These are phyloP conservation scores for Galerucella calmariensis DNA, from an alignment of 2,888 invertebrate species.

Conservation along the genomic window DNA sequence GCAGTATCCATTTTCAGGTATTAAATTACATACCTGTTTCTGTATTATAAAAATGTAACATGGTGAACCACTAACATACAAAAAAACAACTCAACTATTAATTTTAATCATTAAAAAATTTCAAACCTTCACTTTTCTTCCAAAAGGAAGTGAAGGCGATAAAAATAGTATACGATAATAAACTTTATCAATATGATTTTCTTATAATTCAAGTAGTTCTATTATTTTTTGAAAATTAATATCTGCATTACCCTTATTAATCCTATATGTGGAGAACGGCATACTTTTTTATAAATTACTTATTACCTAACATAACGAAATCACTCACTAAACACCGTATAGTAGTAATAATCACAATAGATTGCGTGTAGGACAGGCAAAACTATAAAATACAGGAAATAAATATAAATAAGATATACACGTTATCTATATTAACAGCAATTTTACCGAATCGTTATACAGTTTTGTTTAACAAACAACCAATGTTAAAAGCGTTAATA, in stretches of 20 bases:
- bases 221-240: too few relatives aligned
- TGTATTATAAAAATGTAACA: slow-evolving; percentile 2
- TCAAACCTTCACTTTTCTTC: background rate
- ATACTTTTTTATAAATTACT: too few relatives aligned
- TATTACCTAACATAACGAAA: background rate
- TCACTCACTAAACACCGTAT: background rate
- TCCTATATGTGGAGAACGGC: too few relatives aligned
- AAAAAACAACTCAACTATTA: background rate
- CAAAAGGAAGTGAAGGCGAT: background rate
- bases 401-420: background rate
- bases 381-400: slow-evolving; percentile 14
- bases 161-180: background rate
- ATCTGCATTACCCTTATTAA: too few relatives aligned
- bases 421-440: slow-evolving; percentile 8
- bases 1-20: background rate
- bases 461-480: background rate
- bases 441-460: background rate
- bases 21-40: slow-evolving; percentile 1
- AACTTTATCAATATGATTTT: background rate
- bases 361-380: background rate
- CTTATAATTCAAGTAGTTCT: background rate
- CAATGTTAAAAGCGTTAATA: background rate
- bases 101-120: background rate
- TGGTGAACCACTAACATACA: background rate
- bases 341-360: background rate